phyloP scores from a whole-genome alignment of 2,113 vertebrate genomes.

The Sphyrna mokarran region DNA sequence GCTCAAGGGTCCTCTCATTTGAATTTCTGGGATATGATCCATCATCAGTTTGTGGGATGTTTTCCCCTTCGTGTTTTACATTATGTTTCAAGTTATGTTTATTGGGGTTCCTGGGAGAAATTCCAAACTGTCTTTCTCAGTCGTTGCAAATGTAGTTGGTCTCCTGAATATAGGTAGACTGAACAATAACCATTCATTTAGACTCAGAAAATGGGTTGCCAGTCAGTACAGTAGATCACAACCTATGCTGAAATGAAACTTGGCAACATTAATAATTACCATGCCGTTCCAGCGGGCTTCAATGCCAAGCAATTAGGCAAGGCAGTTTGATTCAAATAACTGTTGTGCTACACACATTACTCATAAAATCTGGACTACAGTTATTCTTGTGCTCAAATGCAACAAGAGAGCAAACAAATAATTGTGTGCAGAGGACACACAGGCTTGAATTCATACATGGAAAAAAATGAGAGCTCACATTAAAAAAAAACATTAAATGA shows the following conservation, averaged over 20 bases:
- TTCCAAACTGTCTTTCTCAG: not conserved
- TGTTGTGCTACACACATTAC: not conserved
- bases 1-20: not conserved
- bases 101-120: not conserved
- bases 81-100: not conserved
- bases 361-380: not conserved
- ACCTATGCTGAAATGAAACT: not conserved
- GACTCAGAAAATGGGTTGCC: not conserved
- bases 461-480: not conserved
- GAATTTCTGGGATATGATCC: not conserved
- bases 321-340: slow-evolving; percentile 20
- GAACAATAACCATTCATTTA: not conserved
- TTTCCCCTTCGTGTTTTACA: not conserved
- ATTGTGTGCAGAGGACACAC: not conserved
- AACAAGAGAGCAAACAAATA: not conserved
- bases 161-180: not conserved
- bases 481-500: not conserved
- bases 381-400: not conserved
- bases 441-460: not conserved
- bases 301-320: slow-evolving; percentile 4
- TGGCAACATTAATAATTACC: slow-evolving; percentile 26
- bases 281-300: not conserved
- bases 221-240: slow-evolving; percentile 1
- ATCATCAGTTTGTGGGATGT: not conserved
- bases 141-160: not conserved